Evolutionary conservation across 2,797 vertebrate species (phyloP), one percentile per base, ranked within the genome.

Genomic region (Tapirus indicus): DNA sequence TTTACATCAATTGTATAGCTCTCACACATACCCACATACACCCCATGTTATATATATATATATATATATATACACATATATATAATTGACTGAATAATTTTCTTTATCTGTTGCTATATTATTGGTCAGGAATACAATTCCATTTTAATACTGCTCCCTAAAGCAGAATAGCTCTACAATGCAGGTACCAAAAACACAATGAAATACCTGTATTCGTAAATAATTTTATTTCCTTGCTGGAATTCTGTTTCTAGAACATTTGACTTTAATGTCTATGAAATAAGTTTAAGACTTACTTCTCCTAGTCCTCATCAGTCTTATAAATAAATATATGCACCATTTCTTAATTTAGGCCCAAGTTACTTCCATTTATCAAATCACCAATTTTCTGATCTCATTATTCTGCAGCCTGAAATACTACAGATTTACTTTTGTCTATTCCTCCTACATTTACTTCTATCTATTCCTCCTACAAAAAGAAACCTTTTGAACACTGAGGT

Each of bases 341-440:
- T 88, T 94, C 84, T 84, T 94, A 94, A 77, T 69, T 94, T 77
- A 93, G 47, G 60, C 90, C 47, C 95, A 94, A 95, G 47, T 92
- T 94, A 87, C 35, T 80, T 89, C 66, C 68, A 35, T 83, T 82
- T 92, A 29, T 86, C 60, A 95, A 88, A 80, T 79, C 38, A 91
- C 52, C 62, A 92, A 91, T 80, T 96, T 94, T 93, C 66, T 85
- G 44, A 91, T 60, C 12, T 85, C 44, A 90, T 72, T 86, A 88
- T 62, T 88, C 66, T 82, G 58, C 5, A 64, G 7, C 84, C 68
- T 96, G 20, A 96, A 92, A 84, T 69, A 92, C n/a, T 94, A 92
- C 72, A 94, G 10, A 75, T 60, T 69, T 89, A 72, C 62, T 93
- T 97, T 68, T 69, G 18, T 47, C 58, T 71, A 71, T 60, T 69